These are phyloP conservation scores for Sebastes matsubarae DNA, from an alignment of 2,797 vertebrate genomes.

Conservation along the genomic window DNA sequence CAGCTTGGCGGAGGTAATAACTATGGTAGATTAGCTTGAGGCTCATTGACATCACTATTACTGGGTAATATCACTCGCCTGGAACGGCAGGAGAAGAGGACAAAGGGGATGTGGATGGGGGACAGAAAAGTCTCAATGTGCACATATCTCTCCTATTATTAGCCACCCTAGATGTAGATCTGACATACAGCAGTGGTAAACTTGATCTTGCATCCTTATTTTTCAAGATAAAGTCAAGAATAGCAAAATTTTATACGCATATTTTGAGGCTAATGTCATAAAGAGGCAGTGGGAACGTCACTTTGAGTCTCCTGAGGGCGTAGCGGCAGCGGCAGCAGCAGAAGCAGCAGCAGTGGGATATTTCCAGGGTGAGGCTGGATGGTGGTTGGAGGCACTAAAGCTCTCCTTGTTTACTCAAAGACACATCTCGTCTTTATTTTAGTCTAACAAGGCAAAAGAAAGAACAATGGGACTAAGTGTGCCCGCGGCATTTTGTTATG, in stretches of 20 bases:
- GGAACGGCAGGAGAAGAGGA: not conserved
- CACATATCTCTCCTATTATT: not conserved
- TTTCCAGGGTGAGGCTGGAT: not conserved
- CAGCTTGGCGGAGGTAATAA: not conserved
- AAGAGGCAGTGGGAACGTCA: not conserved
- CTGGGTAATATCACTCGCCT: not conserved
- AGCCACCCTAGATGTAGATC: not conserved
- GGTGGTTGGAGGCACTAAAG: not conserved
- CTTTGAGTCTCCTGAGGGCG: constrained; percentile 4
- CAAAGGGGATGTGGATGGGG: not conserved
- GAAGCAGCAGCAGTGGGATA: not conserved
- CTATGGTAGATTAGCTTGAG: not conserved
- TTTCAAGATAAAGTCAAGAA: not conserved
- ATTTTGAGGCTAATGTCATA: not conserved
- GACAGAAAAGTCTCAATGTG: not conserved
- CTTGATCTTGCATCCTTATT: not conserved
- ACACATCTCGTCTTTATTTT: constrained; percentile 8
- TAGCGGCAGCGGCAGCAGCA: not conserved
- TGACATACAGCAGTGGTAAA: not conserved
- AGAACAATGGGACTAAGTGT: not conserved
- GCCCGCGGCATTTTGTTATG: constrained; percentile 12
- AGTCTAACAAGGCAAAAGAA: constrained; percentile 7
- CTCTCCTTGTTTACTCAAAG: not conserved
- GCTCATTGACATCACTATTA: not conserved
- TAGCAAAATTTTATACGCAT: not conserved